Conservation (phyloP, 2,113 vertebrate genomes). For the Phylloscopus trochilus region DNA sequence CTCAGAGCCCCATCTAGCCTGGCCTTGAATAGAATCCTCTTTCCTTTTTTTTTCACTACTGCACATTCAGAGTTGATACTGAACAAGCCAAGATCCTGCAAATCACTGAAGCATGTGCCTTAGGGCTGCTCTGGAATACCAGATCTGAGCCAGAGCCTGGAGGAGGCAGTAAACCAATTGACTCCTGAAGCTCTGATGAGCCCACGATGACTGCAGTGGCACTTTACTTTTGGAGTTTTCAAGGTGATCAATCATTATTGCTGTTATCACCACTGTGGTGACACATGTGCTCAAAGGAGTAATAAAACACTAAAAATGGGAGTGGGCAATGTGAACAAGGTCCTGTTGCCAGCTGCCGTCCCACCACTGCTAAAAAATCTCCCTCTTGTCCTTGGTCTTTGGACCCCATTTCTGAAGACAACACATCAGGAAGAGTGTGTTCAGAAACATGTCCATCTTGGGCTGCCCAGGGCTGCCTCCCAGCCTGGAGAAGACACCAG, state of each 20-base stretch:
- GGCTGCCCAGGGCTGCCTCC: not conserved
- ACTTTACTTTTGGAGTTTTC: not conserved
- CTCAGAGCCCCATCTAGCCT: not conserved
- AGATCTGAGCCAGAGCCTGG: not conserved
- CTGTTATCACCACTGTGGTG: not conserved
- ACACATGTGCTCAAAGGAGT: not conserved
- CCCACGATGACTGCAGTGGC: not conserved
- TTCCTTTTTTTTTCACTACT: not conserved
- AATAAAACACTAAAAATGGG: slow-evolving; percentile 49
- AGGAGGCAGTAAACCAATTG: not conserved
- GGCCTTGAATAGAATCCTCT: not conserved
- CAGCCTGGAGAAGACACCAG: not conserved
- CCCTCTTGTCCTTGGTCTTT: slow-evolving; percentile 25
- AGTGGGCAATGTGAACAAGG: not conserved
- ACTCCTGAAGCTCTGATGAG: not conserved
- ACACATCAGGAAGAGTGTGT: not conserved
- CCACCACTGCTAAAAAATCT: not conserved
- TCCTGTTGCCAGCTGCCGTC: not conserved
- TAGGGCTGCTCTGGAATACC: not conserved
- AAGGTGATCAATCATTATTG: not conserved
- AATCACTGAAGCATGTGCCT: not conserved
- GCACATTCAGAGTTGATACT: not conserved
- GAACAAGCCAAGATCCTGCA: not conserved
- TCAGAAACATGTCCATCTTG: not conserved
- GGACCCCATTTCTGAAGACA: not conserved